Percentiles rank a stretch among this genome's conserved stretches.
These are phyloP conservation scores for Etheostoma spectabile DNA, from an alignment of 2,113 vertebrate genomes.

Conservation along the genomic window DNA sequence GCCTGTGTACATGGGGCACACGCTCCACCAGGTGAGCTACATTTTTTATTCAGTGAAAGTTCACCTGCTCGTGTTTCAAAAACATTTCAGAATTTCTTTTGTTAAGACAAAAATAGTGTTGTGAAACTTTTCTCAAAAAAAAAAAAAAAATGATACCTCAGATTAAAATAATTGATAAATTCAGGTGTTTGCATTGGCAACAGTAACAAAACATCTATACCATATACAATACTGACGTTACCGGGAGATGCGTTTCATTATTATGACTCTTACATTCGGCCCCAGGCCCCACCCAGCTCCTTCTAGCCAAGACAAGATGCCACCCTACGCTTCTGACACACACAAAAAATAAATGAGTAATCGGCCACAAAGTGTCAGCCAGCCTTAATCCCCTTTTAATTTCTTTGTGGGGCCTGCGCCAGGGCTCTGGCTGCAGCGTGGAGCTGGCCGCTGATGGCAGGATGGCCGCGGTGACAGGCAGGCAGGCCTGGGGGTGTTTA, in stretches of 20 bases:
- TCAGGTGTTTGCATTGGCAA: neutral
- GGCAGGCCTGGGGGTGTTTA: constrained; percentile 92
- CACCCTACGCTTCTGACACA: constrained; percentile 48
- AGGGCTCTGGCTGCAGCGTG: constrained; percentile 91
- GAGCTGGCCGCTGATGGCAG: constrained; percentile 74
- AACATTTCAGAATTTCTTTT: neutral
- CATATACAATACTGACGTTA: neutral
- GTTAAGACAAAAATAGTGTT: neutral
- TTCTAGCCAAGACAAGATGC: constrained; percentile 57
- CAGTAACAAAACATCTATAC: neutral
- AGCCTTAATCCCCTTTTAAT: constrained; percentile 96
- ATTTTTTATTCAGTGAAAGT: neutral
- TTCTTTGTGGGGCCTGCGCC: constrained; percentile 96
- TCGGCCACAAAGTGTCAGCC: constrained; percentile 84
- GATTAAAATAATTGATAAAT: neutral
- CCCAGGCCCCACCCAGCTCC: constrained; percentile 44
- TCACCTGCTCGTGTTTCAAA: neutral
- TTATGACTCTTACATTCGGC: constrained; percentile 12
- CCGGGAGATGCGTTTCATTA: constrained; percentile 14
- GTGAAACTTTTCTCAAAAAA: neutral
- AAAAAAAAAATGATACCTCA: neutral
- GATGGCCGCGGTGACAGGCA: constrained; percentile 87
- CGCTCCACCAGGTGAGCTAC: no score
- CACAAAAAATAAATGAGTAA: constrained; percentile 80
- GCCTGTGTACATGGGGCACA: no score